Conservation (phyloP, 2,797 vertebrate genomes). For the Crocodylus rhombifer region DNA sequence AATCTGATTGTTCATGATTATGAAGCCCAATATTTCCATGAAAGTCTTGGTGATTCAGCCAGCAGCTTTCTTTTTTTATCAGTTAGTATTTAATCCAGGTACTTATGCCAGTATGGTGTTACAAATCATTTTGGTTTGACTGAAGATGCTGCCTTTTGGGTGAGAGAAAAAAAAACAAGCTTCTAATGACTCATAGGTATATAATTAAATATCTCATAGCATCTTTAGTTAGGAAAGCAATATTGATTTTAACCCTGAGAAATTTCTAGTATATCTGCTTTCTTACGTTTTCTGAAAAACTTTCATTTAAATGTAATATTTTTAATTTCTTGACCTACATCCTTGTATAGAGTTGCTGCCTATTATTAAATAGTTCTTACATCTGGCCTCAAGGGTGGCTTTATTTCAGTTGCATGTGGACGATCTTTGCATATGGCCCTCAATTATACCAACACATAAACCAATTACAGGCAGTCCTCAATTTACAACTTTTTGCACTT, state of each 20-base stretch:
- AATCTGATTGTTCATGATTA: background rate
- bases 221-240: background rate
- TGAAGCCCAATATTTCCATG: background rate
- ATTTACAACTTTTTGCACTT: too few relatives aligned
- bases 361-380: background rate
- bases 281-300: background rate
- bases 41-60: background rate
- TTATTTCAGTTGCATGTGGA: background rate
- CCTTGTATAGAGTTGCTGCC: background rate
- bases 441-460: background rate
- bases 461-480: background rate
- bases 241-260: background rate
- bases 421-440: background rate
- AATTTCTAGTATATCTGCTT: constrained; percentile 3
- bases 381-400: background rate
- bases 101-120: background rate
- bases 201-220: background rate
- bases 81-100: background rate
- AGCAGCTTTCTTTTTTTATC: background rate
- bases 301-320: background rate
- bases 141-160: background rate
- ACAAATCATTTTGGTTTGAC: background rate
- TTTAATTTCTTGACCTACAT: background rate
- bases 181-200: background rate
- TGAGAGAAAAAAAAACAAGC: background rate